Base-by-base conservation (phyloP, 2,113 vertebrate species). In the Lasiurus borealis region DNA sequence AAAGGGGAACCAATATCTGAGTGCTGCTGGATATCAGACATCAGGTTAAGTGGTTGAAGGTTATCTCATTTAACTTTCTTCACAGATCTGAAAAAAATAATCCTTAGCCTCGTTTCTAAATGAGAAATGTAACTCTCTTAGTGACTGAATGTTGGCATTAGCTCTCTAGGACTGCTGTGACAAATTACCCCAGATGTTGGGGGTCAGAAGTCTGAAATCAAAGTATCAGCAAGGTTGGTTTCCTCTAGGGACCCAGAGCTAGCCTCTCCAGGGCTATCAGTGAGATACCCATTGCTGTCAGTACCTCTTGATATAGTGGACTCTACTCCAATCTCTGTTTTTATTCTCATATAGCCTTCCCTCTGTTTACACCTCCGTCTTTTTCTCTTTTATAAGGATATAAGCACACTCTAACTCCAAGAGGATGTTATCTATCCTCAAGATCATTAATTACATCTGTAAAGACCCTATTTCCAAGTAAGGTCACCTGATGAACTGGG, bases 401-500 rank as follows among this genome's bases (percentile, higher is more conserved):
- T 40, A 40, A 5, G 40, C 40, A 8, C 25, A 93, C 15, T 59
- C 36, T 57, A 68, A 72, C 69, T 83, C 40, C 40, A 62, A 68
- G 23, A 54, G 64, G 44, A 59, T 69, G 6, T 66, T 23, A 21
- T 81, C 27, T 52, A 19, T 68, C 40, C 29, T 85, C 9, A 59
- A 88, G 36, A 88, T 59, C n/a, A 50, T 96, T 81, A 46, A 88
- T 81, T 92, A 36, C 7, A 48, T 40, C 52, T 48, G 15, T 62
- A 64, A 31, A 64, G 13, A 68, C 34, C 14, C 34, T 73, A 71
- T 76, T 96, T 94, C 57, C 40, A 81, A 85, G 73, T 91, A 76
- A 78, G 50, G 25, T 76, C 68, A 29, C 25, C 50, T 62, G 44
- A 92, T 71, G 12, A 68, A 57, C 48, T 72, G 8, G 9, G 64